Percentiles rank a stretch among this genome's conserved stretches.
Evolutionary conservation across 1,140 invertebrate genomes (phyloP).

Genomic region (Heterodera schachtii): DNA sequence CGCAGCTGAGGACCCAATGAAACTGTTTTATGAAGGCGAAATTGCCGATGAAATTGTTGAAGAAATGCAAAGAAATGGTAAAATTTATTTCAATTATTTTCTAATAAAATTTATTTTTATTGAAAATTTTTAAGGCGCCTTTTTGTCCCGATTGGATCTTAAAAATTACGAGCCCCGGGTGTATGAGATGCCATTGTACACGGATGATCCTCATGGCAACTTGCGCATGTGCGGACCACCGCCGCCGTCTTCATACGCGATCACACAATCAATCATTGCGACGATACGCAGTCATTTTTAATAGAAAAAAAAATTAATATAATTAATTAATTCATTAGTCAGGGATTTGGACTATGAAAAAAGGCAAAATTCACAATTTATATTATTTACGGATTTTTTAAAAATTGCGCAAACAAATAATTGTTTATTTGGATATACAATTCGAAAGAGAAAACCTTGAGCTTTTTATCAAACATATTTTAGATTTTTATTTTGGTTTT

Average conservation of each 20-base stretch:
- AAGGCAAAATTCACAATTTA: too few relatives aligned
- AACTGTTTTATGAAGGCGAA: slow-evolving; percentile 65
- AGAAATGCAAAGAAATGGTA: slow-evolving; percentile 63
- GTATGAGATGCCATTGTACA: slow-evolving; percentile 67
- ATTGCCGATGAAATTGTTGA: slow-evolving; percentile 55
- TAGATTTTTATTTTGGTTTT: too few relatives aligned
- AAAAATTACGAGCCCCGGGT: slow-evolving; percentile 65
- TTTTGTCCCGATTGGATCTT: slow-evolving; percentile 51
- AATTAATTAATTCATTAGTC: too few relatives aligned
- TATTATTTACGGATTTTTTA: too few relatives aligned
- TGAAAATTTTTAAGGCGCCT: slow-evolving; percentile 48
- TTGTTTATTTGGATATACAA: too few relatives aligned
- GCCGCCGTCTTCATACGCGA: slow-evolving; percentile 59
- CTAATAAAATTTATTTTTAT: neutral
- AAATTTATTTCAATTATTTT: neutral
- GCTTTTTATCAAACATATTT: too few relatives aligned
- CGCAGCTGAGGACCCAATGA: slow-evolving; percentile 60
- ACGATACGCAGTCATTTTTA: slow-evolving; percentile 46
- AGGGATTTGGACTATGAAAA: too few relatives aligned
- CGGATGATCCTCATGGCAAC: slow-evolving; percentile 31
- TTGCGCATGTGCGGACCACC: slow-evolving; percentile 62
- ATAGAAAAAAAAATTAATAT: too few relatives aligned
- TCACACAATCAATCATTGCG: slow-evolving; percentile 55
- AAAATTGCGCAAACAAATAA: too few relatives aligned
- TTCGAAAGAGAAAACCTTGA: too few relatives aligned